Conservation (phyloP, 2,888 invertebrate species). For the Dynastes grantii region DNA sequence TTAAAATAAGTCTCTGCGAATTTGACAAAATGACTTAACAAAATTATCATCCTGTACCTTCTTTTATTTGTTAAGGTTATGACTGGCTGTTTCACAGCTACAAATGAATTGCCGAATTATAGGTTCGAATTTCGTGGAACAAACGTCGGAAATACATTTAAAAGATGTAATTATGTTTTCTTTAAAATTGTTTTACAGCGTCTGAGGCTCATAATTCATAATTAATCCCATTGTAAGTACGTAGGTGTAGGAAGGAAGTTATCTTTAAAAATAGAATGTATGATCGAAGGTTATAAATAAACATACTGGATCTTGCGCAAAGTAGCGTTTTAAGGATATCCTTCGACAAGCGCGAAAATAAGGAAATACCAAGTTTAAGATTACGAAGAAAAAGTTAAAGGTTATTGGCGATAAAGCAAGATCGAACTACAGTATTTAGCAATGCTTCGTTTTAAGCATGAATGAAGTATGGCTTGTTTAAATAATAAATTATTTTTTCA, state of each 20-base stretch:
- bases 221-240: constrained; percentile 25
- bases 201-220: constrained; percentile 18
- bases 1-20: too few species aligned
- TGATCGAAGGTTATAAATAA: constrained; percentile 43
- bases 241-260: constrained; percentile 39
- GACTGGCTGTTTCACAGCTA: background rate
- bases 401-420: constrained; percentile 26
- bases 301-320: constrained; percentile 25
- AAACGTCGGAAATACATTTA: constrained; percentile 18
- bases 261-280: constrained; percentile 36
- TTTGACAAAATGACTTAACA: too few species aligned
- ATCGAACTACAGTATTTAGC: constrained; percentile 32
- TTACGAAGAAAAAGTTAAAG: constrained; percentile 30
- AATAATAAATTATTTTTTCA: constrained; percentile 15
- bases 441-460: constrained; percentile 11
- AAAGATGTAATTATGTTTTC: constrained; percentile 4
- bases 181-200: constrained; percentile 19
- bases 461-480: constrained; percentile 23
- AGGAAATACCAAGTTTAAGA: constrained; percentile 27
- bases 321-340: constrained; percentile 30
- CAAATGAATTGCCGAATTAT: background rate
- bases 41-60: too few species aligned
- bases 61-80: background rate
- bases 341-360: constrained; percentile 22
- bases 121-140: too few species aligned